Evolutionary conservation across 2,113 vertebrate species (phyloP).

Genomic region (Peromyscus leucopus): DNA sequence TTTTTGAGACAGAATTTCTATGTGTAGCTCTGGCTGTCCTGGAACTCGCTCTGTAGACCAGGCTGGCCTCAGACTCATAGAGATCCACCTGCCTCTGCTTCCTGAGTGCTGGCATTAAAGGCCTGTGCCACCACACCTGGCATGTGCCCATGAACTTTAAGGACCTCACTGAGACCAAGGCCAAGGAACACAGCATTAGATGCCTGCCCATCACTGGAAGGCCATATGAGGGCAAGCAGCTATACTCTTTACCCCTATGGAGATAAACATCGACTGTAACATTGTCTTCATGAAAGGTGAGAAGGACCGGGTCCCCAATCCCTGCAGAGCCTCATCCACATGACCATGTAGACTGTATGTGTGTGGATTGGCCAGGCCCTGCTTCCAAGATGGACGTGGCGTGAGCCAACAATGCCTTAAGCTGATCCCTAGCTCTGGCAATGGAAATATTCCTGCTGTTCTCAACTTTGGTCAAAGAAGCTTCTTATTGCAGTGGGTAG

Average conservation of each 20-base stretch:
- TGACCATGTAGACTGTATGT: conserved; percentile 90
- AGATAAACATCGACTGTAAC: conserved; percentile 96
- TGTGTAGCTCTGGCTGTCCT: no score
- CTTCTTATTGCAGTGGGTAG: no score
- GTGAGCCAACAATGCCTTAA: not conserved
- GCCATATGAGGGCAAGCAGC: conserved; percentile 95
- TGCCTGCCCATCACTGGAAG: conserved; percentile 98
- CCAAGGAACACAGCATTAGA: conserved; percentile 98
- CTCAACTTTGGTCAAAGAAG: no score
- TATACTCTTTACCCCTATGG: conserved; percentile 96
- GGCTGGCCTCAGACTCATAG: no score
- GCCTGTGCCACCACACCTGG: no score
- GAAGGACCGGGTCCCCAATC: conserved; percentile 99
- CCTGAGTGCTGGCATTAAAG: no score
- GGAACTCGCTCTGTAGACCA: no score
- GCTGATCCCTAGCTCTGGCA: no score
- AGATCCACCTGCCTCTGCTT: no score
- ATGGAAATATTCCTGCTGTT: no score
- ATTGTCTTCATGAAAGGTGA: conserved; percentile 98
- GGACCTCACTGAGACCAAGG: conserved; percentile 97
- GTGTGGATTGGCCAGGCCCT: fast-evolving
- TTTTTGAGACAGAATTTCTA: no score
- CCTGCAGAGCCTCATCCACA: conserved; percentile 95
- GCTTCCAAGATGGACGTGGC: fast-evolving
- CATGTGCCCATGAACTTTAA: conserved; percentile 95